Evolutionary conservation across 2,888 invertebrate species (phyloP), one percentile per base, ranked within the genome.

Genomic region (Eurytoma adleriae): DNA sequence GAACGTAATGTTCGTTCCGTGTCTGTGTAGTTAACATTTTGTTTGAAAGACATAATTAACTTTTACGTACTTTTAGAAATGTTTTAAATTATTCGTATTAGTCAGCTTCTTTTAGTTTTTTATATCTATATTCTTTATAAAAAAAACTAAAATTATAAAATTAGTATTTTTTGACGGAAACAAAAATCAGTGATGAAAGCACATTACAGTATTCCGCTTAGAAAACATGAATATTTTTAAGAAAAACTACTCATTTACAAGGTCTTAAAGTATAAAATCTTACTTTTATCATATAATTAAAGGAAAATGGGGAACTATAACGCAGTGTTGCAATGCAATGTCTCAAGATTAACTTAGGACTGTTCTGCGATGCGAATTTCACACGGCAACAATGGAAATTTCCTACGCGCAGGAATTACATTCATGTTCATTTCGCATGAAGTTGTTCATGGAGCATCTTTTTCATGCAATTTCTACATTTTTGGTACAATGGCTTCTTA

Each of bases 301-400:
- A 40, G 24, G 5, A 27, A 16, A n/a, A 7, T 40, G 18, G 16
- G 30, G 30, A 16, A 48, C 18, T 48, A 20, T n/a, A 30, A 16
- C 40, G n/a, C 64, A 13, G 5, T 64, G 5, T 40, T n/a, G n/a
- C 30, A 40, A 64, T 16, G 30, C n/a, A 12, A 40, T 30, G 62
- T 62, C 30, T n/a, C n/a, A 24, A n/a, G 10, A 5, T 64, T 40
- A 54, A n/a, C 54, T 54, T 54, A 14, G n/a, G 16, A 14, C n/a
- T 54, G n/a, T 30, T 10, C 30, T 30, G 16, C 30, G n/a, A 64
- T 64, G 64, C n/a, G 64, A 64, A 64, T 40, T 64, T 64, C 64
- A 40, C 40, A 64, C 14, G 40, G n/a, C 30, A 64, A 54, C 64
- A 64, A 64, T 64, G 64, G 64, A 64, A 64, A 64, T 40, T 64